These are phyloP conservation scores for Chrysopilus asiliformis DNA, from an alignment of 2,888 invertebrate genomes.

Conservation along the genomic window DNA sequence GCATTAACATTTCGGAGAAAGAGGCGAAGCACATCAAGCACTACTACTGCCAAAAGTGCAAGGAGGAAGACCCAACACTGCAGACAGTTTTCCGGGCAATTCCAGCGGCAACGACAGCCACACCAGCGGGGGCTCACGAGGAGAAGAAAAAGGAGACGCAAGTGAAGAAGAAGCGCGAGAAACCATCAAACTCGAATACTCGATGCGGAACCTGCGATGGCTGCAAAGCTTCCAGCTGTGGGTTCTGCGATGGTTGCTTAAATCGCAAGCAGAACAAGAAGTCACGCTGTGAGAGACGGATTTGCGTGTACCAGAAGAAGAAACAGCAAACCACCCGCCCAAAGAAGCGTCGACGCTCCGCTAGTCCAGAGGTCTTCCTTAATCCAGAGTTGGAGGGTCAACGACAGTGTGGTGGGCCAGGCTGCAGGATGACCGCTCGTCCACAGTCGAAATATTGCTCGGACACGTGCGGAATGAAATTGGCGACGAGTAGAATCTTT, in stretches of 20 bases:
- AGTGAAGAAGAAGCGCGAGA: slow-evolving; percentile 16
- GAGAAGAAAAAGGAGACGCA: background rate
- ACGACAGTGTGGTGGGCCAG: slow-evolving; percentile 85
- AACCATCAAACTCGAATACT: slow-evolving; percentile 26
- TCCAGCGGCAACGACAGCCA: slow-evolving; percentile 24
- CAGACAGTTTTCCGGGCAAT: slow-evolving; percentile 41
- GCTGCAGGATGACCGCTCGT: slow-evolving; percentile 65
- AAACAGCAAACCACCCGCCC: slow-evolving; percentile 19
- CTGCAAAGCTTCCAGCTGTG: slow-evolving; percentile 40
- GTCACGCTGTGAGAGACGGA: slow-evolving; percentile 40
- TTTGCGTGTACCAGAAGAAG: slow-evolving; percentile 32
- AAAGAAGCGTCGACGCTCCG: slow-evolving; percentile 24
- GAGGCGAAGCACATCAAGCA: slow-evolving; percentile 88
- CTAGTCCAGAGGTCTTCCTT: slow-evolving; percentile 29
- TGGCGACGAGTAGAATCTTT: slow-evolving; percentile 75
- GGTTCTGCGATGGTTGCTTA: slow-evolving; percentile 31
- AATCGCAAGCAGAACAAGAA: slow-evolving; percentile 30
- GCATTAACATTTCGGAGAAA: slow-evolving; percentile 86
- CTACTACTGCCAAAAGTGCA: slow-evolving; percentile 79
- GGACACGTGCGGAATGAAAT: slow-evolving; percentile 75
- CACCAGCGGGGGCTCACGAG: slow-evolving; percentile 13
- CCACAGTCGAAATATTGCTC: slow-evolving; percentile 86
- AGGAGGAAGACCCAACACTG: slow-evolving; percentile 68
- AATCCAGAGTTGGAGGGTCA: slow-evolving; percentile 45
- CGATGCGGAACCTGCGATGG: slow-evolving; percentile 66